Base-by-base conservation (phyloP, 2,113 vertebrate genomes). In the Stegastes partitus region DNA sequence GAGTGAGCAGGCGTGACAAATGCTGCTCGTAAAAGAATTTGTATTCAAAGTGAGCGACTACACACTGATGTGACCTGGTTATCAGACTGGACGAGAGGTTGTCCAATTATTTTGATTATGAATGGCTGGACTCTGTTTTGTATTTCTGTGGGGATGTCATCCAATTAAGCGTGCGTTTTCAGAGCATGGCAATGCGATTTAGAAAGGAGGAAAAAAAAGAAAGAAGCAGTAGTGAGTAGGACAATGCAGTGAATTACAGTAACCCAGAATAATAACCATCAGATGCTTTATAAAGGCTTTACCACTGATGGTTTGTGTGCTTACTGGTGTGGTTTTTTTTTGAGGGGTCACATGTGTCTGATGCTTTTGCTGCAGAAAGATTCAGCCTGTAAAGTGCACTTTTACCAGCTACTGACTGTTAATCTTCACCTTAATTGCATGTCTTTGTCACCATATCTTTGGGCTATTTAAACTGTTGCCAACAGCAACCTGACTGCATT, bases 1-100 rank as follows among this genome's bases (percentile, higher is more conserved):
- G 85, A 73, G 75, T 37, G 74, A 64, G 77, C 65, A 81, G 71
- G 51, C 82, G 83, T 82, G 80, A 88, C 87, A 74, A 86, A 88
- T 81, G 74, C 26, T 66, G 62, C 66, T 68, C 34, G 21, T 73
- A 68, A 63, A 58, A 62, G 16, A 62, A 87, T 88, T 73, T 67
- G 73, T 83, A 68, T 77, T 81, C 70, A 77, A 21, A 56, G 71
- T 37, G 82, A n/a, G 66, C 21, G 64, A 54, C 37, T 50, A 45
- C 61, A 68, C 58, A 44, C 59, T 15, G 79, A 62, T 34, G 31
- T 71, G 75, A 55, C 82, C 72, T 65, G 79, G 8, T 71, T 79
- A 81, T 83, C 68, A 49, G 78, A 81, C 80, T 51, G n/a, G 59
- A 28, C 55, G 45, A 37, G 45, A 53, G 61, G 11, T 34, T 37